Evolutionary conservation across 2,113 vertebrate species (phyloP).

Genomic region (Megaptera novaeangliae): DNA sequence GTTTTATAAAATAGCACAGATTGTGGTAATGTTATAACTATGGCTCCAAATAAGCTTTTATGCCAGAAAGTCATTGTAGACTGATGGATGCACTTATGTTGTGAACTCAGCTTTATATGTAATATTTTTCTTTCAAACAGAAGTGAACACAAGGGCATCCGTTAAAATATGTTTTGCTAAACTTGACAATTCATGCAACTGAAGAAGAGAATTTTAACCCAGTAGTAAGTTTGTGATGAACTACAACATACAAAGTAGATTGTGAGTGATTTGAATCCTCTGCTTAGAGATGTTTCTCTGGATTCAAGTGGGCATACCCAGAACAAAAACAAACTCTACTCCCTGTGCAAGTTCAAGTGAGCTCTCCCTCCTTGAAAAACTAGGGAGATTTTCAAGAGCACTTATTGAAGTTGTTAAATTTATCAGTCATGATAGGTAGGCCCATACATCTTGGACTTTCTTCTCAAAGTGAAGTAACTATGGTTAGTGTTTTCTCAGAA

Average conservation of each 20-base stretch:
- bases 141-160: neutral
- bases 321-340: neutral
- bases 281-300: neutral
- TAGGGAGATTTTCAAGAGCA: neutral
- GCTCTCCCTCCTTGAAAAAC: neutral
- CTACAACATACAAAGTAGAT: neutral
- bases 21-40: neutral
- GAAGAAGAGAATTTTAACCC: neutral
- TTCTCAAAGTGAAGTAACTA: neutral
- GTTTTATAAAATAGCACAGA: neutral
- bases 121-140: neutral
- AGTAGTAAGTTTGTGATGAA: neutral
- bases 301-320: neutral
- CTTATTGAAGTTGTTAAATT: neutral
- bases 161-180: neutral
- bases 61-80: neutral
- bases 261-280: neutral
- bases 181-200: neutral
- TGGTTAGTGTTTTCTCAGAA: neutral
- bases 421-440: neutral
- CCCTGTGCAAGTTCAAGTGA: neutral
- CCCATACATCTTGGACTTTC: neutral
- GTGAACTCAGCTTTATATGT: neutral
- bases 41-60: neutral
- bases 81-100: neutral